A percentile compares a stretch with the other conserved stretches of the same genome.
phyloP scores from a whole-genome alignment of 2,797 vertebrate genomes.

The Chaenodraco wilsoni region DNA sequence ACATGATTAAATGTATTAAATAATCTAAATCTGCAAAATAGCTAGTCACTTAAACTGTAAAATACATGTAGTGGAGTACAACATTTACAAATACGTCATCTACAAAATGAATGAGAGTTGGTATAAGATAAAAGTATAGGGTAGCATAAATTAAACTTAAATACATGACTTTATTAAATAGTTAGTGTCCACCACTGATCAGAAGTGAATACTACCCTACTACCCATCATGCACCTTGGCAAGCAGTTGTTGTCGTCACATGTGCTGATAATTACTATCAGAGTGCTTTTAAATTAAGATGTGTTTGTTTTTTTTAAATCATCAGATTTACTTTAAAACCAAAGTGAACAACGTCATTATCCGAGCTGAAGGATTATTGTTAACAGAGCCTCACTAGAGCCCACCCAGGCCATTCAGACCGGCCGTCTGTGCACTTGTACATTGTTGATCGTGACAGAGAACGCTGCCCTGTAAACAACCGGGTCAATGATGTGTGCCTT shows the following conservation, averaged over 20 bases:
- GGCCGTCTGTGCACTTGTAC: constrained; percentile 55
- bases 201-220: not conserved
- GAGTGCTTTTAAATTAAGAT: constrained; percentile 59
- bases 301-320: constrained; percentile 48
- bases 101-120: too few species aligned
- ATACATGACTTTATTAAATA: too few species aligned
- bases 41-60: too few species aligned
- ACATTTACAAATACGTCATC: too few species aligned
- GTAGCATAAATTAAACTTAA: too few species aligned
- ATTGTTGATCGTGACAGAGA: constrained; percentile 42
- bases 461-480: constrained; percentile 59
- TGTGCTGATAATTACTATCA: constrained; percentile 47
- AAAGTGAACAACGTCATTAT: constrained; percentile 53
- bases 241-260: constrained; percentile 31
- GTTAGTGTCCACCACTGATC: too few species aligned
- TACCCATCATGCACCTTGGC: not conserved
- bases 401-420: constrained; percentile 60
- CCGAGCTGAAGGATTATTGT: constrained; percentile 49
- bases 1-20: too few species aligned
- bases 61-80: too few species aligned
- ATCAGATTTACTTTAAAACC: constrained; percentile 61
- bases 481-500: constrained; percentile 66
- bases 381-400: constrained; percentile 34
- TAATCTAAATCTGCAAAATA: too few species aligned
- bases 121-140: too few species aligned